Percentiles rank a stretch among this genome's conserved stretches.
phyloP scores from a whole-genome alignment of 2,797 vertebrate species.

The Epinephelus awoara region DNA sequence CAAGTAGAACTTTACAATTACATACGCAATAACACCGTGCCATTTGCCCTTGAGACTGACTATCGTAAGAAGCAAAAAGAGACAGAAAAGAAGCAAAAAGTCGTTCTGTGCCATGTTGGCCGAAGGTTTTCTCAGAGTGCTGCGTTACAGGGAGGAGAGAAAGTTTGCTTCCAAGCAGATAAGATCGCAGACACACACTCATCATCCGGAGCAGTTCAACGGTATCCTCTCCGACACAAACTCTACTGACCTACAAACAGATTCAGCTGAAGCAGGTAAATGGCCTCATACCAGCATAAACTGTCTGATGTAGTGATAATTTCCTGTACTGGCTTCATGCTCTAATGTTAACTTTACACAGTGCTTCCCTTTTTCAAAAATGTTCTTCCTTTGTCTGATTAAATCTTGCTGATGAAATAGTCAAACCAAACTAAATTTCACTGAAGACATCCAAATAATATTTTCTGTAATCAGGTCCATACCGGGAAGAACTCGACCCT shows the following conservation, averaged over 20 bases:
- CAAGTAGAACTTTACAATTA: background rate
- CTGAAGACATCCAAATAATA: background rate
- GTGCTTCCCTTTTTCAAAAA: conserved; percentile 1
- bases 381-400: conserved; percentile 17
- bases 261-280: conserved; percentile 66
- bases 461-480: conserved; percentile 50
- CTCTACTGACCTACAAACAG: background rate
- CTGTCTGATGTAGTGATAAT: background rate
- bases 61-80: background rate
- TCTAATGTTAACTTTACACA: background rate
- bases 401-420: background rate
- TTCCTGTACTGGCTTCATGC: background rate
- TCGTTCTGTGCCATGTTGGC: conserved; percentile 68
- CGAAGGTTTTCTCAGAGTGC: conserved; percentile 74
- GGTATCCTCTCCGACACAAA: background rate
- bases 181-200: conserved; percentile 7
- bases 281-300: background rate
- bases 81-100: background rate
- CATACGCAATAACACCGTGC: background rate
- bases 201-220: background rate
- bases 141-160: conserved; percentile 72
- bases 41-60: background rate
- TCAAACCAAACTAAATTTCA: background rate
- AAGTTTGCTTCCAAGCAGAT: conserved; percentile 33
- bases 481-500: conserved; percentile 27